phyloP scores from a whole-genome alignment of 1,140 invertebrate genomes.

The Drosophila arawakana region DNA sequence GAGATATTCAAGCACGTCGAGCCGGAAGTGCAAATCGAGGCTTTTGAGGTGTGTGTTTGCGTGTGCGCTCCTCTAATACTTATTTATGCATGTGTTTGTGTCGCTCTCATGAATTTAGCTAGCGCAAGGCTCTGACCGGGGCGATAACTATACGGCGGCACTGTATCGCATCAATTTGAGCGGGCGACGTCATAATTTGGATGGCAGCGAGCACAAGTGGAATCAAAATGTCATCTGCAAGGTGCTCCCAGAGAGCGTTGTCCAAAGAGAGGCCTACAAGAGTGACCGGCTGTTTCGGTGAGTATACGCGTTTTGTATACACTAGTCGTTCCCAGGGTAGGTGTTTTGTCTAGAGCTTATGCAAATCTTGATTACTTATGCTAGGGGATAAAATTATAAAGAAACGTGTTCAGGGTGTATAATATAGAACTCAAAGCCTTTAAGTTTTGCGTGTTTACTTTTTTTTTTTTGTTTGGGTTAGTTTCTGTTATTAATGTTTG shows the following conservation, averaged over 20 bases:
- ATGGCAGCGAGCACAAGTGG: slow-evolving; percentile 85
- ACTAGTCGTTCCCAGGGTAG: too few relatives aligned
- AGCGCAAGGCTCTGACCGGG: slow-evolving; percentile 88
- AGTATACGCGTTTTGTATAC: slow-evolving; percentile 11
- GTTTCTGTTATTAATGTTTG: too few relatives aligned
- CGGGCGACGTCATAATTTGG: slow-evolving; percentile 85
- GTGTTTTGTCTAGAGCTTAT: too few relatives aligned
- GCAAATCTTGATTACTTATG: too few relatives aligned
- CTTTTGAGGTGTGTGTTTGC: slow-evolving; percentile 66
- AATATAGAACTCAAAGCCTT: too few relatives aligned
- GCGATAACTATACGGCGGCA: slow-evolving; percentile 91
- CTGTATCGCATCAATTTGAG: slow-evolving; percentile 87
- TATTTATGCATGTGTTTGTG: neutral
- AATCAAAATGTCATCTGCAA: slow-evolving; percentile 89
- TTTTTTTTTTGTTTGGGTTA: too few relatives aligned
- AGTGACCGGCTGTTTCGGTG: slow-evolving; percentile 88
- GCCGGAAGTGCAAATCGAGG: slow-evolving; percentile 78
- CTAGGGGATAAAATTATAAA: too few relatives aligned
- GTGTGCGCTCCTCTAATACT: neutral
- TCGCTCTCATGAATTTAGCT: slow-evolving; percentile 82
- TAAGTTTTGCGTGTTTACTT: too few relatives aligned
- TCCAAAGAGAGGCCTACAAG: slow-evolving; percentile 88
- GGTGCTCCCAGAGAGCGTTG: slow-evolving; percentile 87
- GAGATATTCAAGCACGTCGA: slow-evolving; percentile 75
- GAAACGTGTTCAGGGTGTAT: too few relatives aligned